Percentiles rank a stretch among this genome's conserved stretches.
Evolutionary conservation across 2,113 vertebrate species (phyloP).

Genomic region (Percopsis transmontana): DNA sequence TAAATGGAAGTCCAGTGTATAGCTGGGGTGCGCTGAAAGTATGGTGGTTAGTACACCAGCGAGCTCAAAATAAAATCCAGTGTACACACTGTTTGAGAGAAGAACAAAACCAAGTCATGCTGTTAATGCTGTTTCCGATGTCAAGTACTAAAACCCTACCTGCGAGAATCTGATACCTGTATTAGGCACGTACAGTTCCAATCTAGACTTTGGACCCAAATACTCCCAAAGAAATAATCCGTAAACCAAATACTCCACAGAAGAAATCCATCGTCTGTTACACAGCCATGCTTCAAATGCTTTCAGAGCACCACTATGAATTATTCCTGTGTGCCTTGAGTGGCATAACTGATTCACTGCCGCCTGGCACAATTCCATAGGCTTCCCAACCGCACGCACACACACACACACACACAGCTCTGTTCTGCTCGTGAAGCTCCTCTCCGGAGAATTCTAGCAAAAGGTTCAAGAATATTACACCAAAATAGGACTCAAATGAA

Average conservation of each 20-base stretch:
- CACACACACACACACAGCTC: background rate
- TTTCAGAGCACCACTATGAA: constrained; percentile 61
- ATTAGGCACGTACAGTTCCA: background rate
- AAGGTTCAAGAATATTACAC: constrained; percentile 36
- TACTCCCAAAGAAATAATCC: constrained; percentile 32
- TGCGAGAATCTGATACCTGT: too few relatives aligned
- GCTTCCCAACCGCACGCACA: constrained; percentile 35
- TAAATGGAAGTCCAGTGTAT: too few relatives aligned
- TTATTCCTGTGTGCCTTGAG: constrained; percentile 67
- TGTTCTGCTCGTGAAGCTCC: constrained; percentile 36
- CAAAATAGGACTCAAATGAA: constrained; percentile 34
- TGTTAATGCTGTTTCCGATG: too few relatives aligned
- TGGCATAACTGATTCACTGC: constrained; percentile 59
- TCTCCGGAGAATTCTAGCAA: constrained; percentile 40
- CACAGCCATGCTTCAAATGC: constrained; percentile 38
- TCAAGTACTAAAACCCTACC: too few relatives aligned
- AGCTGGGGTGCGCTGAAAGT: too few relatives aligned
- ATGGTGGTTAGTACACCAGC: too few relatives aligned
- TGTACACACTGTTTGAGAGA: too few relatives aligned
- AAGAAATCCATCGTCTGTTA: constrained; percentile 45
- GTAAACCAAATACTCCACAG: background rate
- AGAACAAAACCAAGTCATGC: too few relatives aligned
- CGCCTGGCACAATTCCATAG: constrained; percentile 52
- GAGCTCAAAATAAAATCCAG: too few relatives aligned
- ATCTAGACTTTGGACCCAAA: constrained; percentile 6